These are phyloP conservation scores for Ceyx margarethae DNA, from an alignment of 2,113 vertebrate genomes.

Conservation along the genomic window DNA sequence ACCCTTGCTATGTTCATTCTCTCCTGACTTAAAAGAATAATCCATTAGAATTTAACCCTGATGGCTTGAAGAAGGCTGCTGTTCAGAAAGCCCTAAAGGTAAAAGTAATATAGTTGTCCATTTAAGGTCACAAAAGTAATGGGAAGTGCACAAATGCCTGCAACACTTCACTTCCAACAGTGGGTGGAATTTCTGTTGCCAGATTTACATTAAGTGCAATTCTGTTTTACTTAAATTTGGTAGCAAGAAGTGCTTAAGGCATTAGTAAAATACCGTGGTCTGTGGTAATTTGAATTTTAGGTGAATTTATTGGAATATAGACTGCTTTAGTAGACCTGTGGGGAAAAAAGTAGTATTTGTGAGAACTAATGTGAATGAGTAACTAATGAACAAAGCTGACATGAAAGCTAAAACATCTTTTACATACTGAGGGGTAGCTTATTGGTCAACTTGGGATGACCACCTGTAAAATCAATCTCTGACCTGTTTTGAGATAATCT, in stretches of 20 bases:
- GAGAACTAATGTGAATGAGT: neutral
- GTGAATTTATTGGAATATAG: neutral
- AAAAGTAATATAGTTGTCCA: constrained; percentile 77
- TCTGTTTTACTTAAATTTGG: neutral
- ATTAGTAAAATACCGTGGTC: neutral
- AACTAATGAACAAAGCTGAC: neutral
- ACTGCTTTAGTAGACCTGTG: neutral
- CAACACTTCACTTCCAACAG: neutral
- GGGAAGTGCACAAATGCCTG: constrained; percentile 14
- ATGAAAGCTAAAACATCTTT: constrained; percentile 52
- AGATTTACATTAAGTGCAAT: neutral
- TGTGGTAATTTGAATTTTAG: neutral
- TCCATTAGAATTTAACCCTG: constrained; percentile 93
- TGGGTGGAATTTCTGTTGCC: neutral
- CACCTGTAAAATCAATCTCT: neutral
- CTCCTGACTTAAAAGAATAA: constrained; percentile 91
- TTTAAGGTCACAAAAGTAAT: constrained; percentile 60
- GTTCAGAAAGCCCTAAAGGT: constrained; percentile 93
- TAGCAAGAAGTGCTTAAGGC: neutral
- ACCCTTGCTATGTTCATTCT: constrained; percentile 84
- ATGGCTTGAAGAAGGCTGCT: constrained; percentile 90
- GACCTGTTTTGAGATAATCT: neutral
- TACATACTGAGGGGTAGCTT: neutral
- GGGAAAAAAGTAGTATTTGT: neutral
- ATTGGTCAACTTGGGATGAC: neutral